Evolutionary conservation across 2,888 invertebrate species (phyloP), one percentile per base, ranked within the genome.

Genomic region (Hipparchia sbordonii): DNA sequence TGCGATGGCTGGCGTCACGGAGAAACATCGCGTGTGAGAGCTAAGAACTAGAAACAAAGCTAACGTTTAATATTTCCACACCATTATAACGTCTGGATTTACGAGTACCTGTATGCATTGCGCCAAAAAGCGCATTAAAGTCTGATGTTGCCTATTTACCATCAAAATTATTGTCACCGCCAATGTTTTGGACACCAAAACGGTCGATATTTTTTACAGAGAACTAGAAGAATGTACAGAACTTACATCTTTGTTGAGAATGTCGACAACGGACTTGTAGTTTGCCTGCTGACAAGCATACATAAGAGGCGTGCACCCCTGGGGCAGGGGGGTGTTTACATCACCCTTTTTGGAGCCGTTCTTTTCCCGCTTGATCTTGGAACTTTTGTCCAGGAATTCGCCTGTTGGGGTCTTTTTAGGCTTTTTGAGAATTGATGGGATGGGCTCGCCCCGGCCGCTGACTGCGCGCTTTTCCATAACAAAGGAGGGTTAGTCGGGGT

Each of bases 221-320:
- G 23, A 57, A 23, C 13, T 9, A 23, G 57, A 57, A 48, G 23
- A 45, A 60, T 13, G 10, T 12, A 5, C 9, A 63, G 46, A 79
- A 94, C 95, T 95, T 94, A 97, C 97, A 95, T 97, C 96, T 84
- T 95, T 96, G 83, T 95, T 95, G 81, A 98, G 95, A 80, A 97
- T 95, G 81, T 95, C 95, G 79, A 96, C 94, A 78, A 98, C 97
- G 79, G 96, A 95, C 78, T 95, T 95, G 87, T 97, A 96, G 92
- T 97, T 96, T 69, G 96, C 97, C 87, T 97, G 98, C 90, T 98
- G 98, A 87, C 98, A 98, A 82, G 98, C 97, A 93, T 97, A 97
- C 98, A 98, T 98, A 85, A 98, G 95, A 81, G 96, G 95, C 78
- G 97, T 97, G 89, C 97, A 97, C 83, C 97, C 97, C 84, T 94